phyloP scores from a whole-genome alignment of 1,140 invertebrate species.

The Schlechtendalia chinensis region DNA sequence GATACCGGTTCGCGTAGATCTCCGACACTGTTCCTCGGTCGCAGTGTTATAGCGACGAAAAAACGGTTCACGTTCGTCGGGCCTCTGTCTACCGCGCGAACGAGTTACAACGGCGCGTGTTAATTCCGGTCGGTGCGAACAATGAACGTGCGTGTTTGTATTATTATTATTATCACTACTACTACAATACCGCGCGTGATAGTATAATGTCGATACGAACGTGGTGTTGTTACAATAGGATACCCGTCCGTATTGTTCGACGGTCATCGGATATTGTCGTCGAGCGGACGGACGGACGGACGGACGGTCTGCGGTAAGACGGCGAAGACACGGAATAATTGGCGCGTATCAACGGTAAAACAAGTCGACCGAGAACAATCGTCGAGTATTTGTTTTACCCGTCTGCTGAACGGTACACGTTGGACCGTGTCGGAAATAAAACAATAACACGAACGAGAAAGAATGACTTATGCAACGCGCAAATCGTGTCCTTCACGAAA shows the following conservation, averaged over 20 bases:
- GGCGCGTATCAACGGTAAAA: conserved; percentile 48
- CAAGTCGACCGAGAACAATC: conserved; percentile 43
- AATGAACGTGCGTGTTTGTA: conserved; percentile 10
- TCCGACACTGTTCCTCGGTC: too few relatives aligned
- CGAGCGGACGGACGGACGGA: neutral
- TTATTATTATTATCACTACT: neutral
- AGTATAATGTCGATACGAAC: conserved; percentile 2
- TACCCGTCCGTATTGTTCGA: neutral
- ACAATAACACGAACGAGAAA: neutral
- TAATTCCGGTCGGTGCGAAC: neutral
- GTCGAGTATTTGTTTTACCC: conserved; percentile 25
- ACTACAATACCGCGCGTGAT: neutral
- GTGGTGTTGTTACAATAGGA: neutral
- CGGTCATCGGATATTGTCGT: conserved; percentile 34
- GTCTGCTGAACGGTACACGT: conserved; percentile 40
- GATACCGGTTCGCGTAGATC: too few relatives aligned
- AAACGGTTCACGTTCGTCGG: conserved; percentile 1
- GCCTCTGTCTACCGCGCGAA: too few relatives aligned
- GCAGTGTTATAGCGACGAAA: too few relatives aligned
- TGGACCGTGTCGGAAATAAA: conserved; percentile 29
- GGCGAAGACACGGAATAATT: conserved; percentile 4
- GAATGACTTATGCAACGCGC: neutral
- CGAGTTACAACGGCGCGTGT: neutral
- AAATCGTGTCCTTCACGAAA: conserved; percentile 5
- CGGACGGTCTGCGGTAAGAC: too few relatives aligned